phyloP scores from a whole-genome alignment of 2,888 invertebrate species.

The Lasius platythorax region DNA sequence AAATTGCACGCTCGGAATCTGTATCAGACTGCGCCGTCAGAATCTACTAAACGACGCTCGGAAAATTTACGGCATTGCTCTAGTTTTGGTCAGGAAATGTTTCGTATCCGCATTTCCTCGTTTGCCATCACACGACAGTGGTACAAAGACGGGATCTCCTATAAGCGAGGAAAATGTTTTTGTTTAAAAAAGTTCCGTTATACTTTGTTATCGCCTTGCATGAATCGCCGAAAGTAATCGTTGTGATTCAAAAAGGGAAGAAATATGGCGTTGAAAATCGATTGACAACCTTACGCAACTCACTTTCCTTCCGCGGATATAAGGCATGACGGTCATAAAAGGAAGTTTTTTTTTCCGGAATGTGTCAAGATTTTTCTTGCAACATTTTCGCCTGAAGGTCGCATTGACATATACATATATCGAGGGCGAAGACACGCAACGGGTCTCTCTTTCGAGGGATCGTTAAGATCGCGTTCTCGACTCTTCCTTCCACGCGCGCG shows the following conservation, averaged over 20 bases:
- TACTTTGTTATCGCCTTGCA: not conserved
- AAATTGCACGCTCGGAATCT: conserved; percentile 63
- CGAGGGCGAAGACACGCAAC: conserved; percentile 38
- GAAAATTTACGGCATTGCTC: conserved; percentile 76
- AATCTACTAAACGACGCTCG: conserved; percentile 73
- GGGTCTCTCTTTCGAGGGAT: conserved; percentile 68
- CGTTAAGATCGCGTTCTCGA: conserved; percentile 76
- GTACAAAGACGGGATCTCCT: not conserved
- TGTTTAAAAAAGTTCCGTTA: not conserved
- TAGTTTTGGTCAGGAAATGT: conserved; percentile 71
- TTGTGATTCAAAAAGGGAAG: not conserved
- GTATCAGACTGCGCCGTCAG: conserved; percentile 53
- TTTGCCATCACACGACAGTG: not conserved
- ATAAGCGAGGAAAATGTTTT: not conserved
- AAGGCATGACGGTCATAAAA: not conserved
- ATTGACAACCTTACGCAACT: not conserved
- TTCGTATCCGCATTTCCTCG: conserved; percentile 25
- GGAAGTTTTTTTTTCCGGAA: not conserved
- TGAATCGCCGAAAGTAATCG: not conserved
- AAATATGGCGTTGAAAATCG: not conserved
- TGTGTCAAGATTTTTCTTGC: not conserved
- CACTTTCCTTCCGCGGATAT: not conserved
- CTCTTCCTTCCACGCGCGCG: conserved; percentile 67
- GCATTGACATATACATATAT: conserved; percentile 58
- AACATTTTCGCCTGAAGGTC: conserved; percentile 46